Evolutionary conservation across 1,140 invertebrate genomes (phyloP).

Genomic region (Gonioctena quinquepunctata): DNA sequence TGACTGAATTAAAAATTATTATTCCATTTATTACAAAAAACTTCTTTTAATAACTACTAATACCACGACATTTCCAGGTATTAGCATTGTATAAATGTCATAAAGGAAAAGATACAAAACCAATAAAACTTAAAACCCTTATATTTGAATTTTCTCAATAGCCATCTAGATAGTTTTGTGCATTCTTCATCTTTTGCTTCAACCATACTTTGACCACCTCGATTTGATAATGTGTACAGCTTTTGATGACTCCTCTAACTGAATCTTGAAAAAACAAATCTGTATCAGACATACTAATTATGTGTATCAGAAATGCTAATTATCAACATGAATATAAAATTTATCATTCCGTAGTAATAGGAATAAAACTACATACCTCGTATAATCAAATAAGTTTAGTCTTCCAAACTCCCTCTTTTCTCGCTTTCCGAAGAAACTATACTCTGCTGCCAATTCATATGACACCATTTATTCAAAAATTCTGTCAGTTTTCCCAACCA

Average conservation of each 20-base stretch:
- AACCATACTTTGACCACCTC: not conserved
- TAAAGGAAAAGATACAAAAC: not conserved
- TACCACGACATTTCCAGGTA: not conserved
- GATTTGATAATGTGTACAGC: not conserved
- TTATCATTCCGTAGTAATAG: slow-evolving; percentile 57
- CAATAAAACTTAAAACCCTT: not conserved
- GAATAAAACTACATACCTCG: slow-evolving; percentile 45
- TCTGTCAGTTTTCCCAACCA: slow-evolving; percentile 12
- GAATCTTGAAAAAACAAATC: slow-evolving; percentile 50
- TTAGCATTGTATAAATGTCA: not conserved
- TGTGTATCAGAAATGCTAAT: no score
- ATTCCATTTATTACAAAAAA: no score
- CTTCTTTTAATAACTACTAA: not conserved
- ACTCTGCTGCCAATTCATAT: slow-evolving; percentile 42
- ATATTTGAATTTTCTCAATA: not conserved
- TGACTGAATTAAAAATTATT: no score
- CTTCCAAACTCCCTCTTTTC: slow-evolving; percentile 50
- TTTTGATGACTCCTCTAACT: slow-evolving; percentile 29
- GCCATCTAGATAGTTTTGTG: not conserved
- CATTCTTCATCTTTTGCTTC: not conserved
- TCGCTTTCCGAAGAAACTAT: not conserved
- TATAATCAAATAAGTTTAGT: slow-evolving; percentile 51
- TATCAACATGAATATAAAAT: slow-evolving; percentile 47
- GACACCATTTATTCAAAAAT: not conserved
- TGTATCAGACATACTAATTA: no score